Evolutionary conservation across 2,888 invertebrate species (phyloP), one percentile per base, ranked within the genome.

Genomic region (Vesta saturnalis): DNA sequence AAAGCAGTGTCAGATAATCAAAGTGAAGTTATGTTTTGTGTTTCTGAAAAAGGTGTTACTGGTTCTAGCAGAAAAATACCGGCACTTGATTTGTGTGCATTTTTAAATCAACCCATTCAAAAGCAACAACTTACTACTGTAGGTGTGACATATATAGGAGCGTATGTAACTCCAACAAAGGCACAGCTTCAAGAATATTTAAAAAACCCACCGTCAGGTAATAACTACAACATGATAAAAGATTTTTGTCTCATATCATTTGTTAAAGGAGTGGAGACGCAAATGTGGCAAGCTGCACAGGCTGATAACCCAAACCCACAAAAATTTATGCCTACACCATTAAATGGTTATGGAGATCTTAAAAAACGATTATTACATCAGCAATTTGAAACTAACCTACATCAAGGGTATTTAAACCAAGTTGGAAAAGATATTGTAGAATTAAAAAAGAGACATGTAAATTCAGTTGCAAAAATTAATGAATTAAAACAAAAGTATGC

Each of bases 241-340:
- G n/a, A n/a, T n/a, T 49, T 54, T 54, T 54, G 54, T 5, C 14
- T 35, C 2, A 21, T 6, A 46, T 47, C 68, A 75, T 76, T 74
- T 72, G 70, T 76, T 80, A 65, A 82, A 90, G 94, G 96, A n/a
- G 93, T 98, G 79, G 96, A 97, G 83, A 91, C 92, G 56, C 87
- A 95, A 69, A 87, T 98, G 77, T 99, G 99, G 99, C 92, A 94
- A 78, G 97, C 99, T 83, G 98, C 98, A 0, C 96, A 96, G 79
- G 86, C 92, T 22, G 97, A 98, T 80, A 99, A 99, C 86, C 99
- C 99, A 0, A 94, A 98, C 83, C 90, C 95, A 0, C 90, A 89
- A 35, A 91, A 91, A 77, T 93, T 96, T 77, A 92, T 99, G 79
- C 99, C 99, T 0, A 94, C 96, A 10, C 96, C 97, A 0, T 93